These are phyloP conservation scores for Dolichopus griseipennis DNA, from an alignment of 2,888 invertebrate species.

Conservation along the genomic window DNA sequence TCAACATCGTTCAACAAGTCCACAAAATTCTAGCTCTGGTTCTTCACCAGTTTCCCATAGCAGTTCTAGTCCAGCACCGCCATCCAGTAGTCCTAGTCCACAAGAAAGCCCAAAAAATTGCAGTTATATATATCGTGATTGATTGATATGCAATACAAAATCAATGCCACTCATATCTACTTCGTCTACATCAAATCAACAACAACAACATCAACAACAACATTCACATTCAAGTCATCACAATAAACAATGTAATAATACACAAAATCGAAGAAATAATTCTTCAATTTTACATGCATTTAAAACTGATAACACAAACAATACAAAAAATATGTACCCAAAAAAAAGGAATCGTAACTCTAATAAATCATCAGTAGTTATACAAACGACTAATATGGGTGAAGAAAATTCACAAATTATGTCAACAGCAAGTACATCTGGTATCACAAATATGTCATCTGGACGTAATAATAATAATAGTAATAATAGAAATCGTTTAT, in stretches of 20 bases:
- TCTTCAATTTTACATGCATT: neutral
- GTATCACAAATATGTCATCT: conserved; percentile 5
- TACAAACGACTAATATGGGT: neutral
- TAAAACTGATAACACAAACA: neutral
- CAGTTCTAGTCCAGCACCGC: conserved; percentile 46
- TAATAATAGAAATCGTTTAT: neutral
- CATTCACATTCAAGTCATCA: conserved; percentile 15
- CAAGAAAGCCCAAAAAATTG: conserved; percentile 46
- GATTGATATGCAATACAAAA: conserved; percentile 45
- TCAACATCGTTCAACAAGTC: conserved; percentile 46
- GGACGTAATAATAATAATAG: neutral
- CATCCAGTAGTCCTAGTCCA: conserved; percentile 45
- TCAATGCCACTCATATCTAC: conserved; percentile 42
- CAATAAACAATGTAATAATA: conserved; percentile 18
- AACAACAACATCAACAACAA: conserved; percentile 14
- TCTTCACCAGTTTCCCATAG: conserved; percentile 45
- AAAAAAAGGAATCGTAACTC: neutral
- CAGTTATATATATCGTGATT: conserved; percentile 46
- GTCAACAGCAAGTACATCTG: conserved; percentile 16
- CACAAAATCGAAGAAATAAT: conserved; percentile 21
- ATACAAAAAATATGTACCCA: neutral
- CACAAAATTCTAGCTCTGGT: conserved; percentile 45
- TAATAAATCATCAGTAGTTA: neutral
- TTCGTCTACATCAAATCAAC: conserved; percentile 23
- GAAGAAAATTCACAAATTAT: conserved; percentile 14